phyloP scores from a whole-genome alignment of 2,113 vertebrate genomes.

The Struthidea cinerea region DNA sequence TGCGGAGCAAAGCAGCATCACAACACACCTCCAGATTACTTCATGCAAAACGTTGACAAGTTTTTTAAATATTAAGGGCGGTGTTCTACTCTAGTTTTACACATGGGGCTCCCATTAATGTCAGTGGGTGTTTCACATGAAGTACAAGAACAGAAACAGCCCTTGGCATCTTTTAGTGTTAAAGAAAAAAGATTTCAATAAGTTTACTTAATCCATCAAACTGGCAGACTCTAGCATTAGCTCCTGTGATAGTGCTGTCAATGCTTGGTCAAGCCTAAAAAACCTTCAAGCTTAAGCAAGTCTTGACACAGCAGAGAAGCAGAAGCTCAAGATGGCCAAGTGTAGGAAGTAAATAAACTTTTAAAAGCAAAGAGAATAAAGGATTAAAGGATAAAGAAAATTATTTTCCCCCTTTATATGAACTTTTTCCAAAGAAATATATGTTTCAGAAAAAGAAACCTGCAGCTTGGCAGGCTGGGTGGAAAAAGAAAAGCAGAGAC shows the following conservation, averaged over 20 bases:
- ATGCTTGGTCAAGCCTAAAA: constrained; percentile 65
- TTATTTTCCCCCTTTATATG: constrained; percentile 39
- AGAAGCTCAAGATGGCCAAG: constrained; percentile 25
- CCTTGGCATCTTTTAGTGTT: constrained; percentile 41
- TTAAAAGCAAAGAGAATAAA: constrained; percentile 44
- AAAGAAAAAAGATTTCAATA: constrained; percentile 51
- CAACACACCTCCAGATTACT: not conserved
- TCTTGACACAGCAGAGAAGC: constrained; percentile 41
- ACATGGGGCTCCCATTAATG: constrained; percentile 39
- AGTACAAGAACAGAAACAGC: constrained; percentile 20
- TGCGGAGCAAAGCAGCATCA: not conserved
- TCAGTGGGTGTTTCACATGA: constrained; percentile 25
- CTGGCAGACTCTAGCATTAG: constrained; percentile 46
- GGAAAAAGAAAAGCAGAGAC: not conserved
- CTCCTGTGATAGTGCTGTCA: constrained; percentile 51
- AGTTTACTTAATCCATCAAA: constrained; percentile 62
- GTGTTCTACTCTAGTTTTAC: constrained; percentile 17
- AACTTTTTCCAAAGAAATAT: not conserved
- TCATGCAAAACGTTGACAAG: constrained; percentile 12
- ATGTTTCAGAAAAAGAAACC: constrained; percentile 7
- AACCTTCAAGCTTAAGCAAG: constrained; percentile 59
- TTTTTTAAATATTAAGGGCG: constrained; percentile 53
- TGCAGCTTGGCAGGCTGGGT: not conserved
- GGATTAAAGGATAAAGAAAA: constrained; percentile 59
- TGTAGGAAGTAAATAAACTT: constrained; percentile 38